phyloP scores from a whole-genome alignment of 2,888 invertebrate species.

The Orthosia gothica region DNA sequence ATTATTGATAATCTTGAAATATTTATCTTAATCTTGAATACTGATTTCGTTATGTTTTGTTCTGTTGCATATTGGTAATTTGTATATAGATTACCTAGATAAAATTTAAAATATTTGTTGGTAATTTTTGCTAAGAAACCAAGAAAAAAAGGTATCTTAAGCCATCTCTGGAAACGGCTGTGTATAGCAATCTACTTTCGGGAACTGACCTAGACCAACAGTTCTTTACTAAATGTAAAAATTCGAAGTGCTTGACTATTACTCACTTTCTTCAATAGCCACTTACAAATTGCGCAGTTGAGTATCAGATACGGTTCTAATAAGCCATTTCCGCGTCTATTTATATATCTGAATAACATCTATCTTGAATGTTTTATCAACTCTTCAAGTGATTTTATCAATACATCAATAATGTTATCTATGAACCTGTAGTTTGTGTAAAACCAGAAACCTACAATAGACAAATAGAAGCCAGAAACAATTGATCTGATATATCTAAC shows the following conservation, averaged over 20 bases:
- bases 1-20: not conserved
- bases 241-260: conserved; percentile 1
- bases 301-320: conserved; percentile 10
- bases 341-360: not conserved
- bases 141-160: not conserved
- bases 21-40: not conserved
- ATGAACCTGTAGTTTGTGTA: not conserved
- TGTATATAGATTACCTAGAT: no score
- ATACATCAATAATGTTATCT: not conserved
- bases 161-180: not conserved
- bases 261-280: conserved; percentile 23
- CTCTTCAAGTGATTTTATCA: conserved; percentile 7
- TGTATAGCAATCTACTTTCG: not conserved
- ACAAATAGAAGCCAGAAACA: not conserved
- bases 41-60: not conserved
- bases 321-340: not conserved
- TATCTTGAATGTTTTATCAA: conserved; percentile 14
- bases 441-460: not conserved
- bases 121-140: not conserved
- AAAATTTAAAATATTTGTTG: no score
- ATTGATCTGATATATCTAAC: not conserved
- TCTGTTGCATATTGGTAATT: no score
- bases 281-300: conserved; percentile 22
- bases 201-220: conserved; percentile 9
- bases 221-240: not conserved